Evolutionary conservation across 2,888 invertebrate genomes (phyloP).

Genomic region (Campopleginae sp.): DNA sequence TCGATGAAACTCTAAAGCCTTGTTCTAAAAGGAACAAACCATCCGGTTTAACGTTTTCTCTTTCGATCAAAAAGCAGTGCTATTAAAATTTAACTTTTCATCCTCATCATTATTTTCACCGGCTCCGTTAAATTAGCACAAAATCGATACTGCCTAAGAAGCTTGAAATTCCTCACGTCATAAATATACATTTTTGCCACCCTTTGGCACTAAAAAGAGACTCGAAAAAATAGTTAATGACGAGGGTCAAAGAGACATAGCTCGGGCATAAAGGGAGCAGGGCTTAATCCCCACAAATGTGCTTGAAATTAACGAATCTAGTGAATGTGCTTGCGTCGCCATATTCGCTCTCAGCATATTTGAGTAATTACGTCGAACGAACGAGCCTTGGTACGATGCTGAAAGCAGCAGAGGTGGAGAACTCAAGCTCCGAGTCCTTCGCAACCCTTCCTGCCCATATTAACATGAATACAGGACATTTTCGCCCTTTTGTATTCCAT

Average conservation of each 20-base stretch:
- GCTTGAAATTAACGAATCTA: constrained; percentile 25
- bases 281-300: not conserved
- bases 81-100: not conserved
- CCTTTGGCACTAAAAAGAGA: not conserved
- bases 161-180: not conserved
- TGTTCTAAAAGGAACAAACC: not conserved
- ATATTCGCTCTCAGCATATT: constrained; percentile 50
- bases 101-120: not conserved
- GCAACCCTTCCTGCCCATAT: not conserved
- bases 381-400: constrained; percentile 21
- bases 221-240: not conserved
- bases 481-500: constrained; percentile 43
- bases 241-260: not conserved
- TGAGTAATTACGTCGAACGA: constrained; percentile 60
- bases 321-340: constrained; percentile 23
- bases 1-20: constrained; percentile 54
- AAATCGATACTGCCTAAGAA: not conserved
- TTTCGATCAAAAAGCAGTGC: constrained; percentile 73
- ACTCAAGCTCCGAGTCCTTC: constrained; percentile 8
- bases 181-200: not conserved
- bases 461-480: not conserved
- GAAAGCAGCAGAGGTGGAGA: not conserved
- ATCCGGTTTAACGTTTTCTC: constrained; percentile 49
- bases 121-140: not conserved
- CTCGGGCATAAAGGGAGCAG: not conserved